Percentiles rank a stretch among this genome's conserved stretches.
Conservation (phyloP, 2,888 invertebrate genomes). For the Acronicta leporina region DNA sequence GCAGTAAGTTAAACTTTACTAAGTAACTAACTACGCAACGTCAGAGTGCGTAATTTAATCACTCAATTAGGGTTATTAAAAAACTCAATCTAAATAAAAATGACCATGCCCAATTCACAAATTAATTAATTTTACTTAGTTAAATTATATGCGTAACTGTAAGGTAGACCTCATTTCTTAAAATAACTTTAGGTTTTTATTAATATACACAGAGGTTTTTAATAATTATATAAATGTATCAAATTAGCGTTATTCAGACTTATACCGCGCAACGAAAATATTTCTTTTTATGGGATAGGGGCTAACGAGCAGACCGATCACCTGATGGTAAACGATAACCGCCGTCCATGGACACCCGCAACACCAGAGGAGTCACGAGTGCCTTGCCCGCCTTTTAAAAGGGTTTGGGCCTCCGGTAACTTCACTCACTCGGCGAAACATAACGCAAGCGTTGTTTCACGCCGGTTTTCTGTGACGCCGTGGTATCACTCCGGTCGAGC, state of each 20-base stretch:
- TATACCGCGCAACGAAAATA: background rate
- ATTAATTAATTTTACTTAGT: conserved; percentile 64
- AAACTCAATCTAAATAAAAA: conserved; percentile 65
- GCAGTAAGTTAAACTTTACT: conserved; percentile 42
- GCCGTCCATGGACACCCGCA: too few relatives aligned
- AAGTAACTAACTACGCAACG: conserved; percentile 50
- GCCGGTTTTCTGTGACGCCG: too few relatives aligned
- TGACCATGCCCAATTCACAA: conserved; percentile 67
- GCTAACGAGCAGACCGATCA: too few relatives aligned
- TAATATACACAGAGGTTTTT: conserved; percentile 20
- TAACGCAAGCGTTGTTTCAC: too few relatives aligned
- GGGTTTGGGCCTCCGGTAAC: too few relatives aligned
- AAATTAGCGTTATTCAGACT: conserved; percentile 7
- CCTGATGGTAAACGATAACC: too few relatives aligned
- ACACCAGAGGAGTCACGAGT: too few relatives aligned
- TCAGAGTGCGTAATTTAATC: conserved; percentile 63
- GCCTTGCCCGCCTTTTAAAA: too few relatives aligned
- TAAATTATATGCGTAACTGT: conserved; percentile 47
- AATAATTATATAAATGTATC: conserved; percentile 10
- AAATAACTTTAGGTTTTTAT: conserved; percentile 50
- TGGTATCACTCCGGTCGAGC: too few relatives aligned
- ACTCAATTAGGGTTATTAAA: conserved; percentile 69
- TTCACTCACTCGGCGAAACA: too few relatives aligned
- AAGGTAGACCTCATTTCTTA: conserved; percentile 38
- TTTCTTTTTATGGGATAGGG: too few relatives aligned